These are phyloP conservation scores for Nomada ruficornis DNA, from an alignment of 2,888 invertebrate species.

Conservation along the genomic window DNA sequence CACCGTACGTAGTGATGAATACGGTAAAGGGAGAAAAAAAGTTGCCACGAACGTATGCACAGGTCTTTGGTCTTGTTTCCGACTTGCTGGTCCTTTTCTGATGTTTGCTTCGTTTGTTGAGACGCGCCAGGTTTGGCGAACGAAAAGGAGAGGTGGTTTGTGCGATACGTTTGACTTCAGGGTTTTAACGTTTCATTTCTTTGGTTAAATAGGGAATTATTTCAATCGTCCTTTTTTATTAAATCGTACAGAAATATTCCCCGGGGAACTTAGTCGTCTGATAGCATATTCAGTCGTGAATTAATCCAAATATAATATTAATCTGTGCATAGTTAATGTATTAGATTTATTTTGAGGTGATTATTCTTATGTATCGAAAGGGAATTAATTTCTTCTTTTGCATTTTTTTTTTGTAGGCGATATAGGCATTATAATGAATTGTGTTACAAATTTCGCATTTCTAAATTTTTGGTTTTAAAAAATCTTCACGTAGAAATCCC, in stretches of 20 bases:
- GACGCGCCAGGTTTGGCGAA: not conserved
- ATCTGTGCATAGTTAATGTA: no score
- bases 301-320: no score
- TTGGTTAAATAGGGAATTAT: no score
- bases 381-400: not conserved
- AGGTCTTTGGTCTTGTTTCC: not conserved
- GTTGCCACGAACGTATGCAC: not conserved
- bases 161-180: not conserved
- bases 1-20: not conserved
- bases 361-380: not conserved
- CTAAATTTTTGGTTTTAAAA: no score
- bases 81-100: not conserved
- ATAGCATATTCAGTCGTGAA: no score
- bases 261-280: no score
- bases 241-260: no score
- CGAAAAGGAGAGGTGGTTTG: not conserved
- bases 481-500: no score
- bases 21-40: not conserved
- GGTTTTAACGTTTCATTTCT: no score
- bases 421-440: not conserved
- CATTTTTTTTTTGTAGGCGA: not conserved
- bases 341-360: no score
- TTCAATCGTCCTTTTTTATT: no score
- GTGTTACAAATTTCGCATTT: not conserved
- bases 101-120: not conserved